Evolutionary conservation across 2,888 invertebrate genomes (phyloP).

Genomic region (Rotaria magnacalcarata): DNA sequence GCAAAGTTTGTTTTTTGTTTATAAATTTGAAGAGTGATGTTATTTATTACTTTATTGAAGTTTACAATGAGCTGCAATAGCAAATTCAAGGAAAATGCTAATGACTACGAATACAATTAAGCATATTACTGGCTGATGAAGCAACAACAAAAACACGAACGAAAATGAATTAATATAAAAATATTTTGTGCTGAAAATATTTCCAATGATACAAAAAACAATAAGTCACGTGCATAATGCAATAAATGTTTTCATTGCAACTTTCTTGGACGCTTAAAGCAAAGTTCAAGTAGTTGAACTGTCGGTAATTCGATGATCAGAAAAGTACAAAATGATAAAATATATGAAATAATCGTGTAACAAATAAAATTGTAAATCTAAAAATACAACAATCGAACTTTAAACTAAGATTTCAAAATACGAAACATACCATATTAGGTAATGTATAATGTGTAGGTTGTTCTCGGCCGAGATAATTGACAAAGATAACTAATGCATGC

Average conservation of each 20-base stretch:
- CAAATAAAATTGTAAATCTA: neutral
- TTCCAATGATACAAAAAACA: neutral
- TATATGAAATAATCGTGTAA: neutral
- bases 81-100: no score
- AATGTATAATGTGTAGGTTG: neutral
- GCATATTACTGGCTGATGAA: no score
- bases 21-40: no score
- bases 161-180: no score
- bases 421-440: neutral
- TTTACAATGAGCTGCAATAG: no score
- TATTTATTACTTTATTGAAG: no score
- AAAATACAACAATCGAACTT: neutral
- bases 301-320: constrained; percentile 9
- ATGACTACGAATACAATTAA: no score
- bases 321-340: neutral
- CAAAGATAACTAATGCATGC: constrained; percentile 19
- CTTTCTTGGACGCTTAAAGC: neutral
- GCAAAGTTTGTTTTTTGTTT: no score
- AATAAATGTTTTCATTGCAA: neutral
- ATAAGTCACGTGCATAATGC: neutral
- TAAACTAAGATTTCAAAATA: neutral
- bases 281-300: neutral
- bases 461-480: neutral
- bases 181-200: no score
- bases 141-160: no score